Evolutionary conservation across 35 echinoderm and acorn worm species (phyloP).

Genomic region (Hemicentrotus pulcherrimus): DNA sequence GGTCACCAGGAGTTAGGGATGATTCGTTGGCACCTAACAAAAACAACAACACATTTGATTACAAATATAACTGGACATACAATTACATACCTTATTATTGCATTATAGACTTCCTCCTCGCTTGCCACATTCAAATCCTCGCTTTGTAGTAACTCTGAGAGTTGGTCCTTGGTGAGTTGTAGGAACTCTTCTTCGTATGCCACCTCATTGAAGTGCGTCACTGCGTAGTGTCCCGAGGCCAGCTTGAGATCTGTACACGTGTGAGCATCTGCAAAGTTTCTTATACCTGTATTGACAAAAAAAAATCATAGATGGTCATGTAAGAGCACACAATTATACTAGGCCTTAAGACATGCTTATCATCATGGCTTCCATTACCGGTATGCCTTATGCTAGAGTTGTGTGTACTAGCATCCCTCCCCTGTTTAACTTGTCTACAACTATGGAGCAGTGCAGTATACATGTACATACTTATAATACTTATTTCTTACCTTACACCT

Average conservation of each 20-base stretch:
- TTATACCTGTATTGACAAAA: slow-evolving; percentile 53
- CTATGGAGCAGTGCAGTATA: too few relatives aligned
- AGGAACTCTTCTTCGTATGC: slow-evolving; percentile 82
- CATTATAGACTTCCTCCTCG: slow-evolving; percentile 85
- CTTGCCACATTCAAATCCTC: slow-evolving; percentile 76
- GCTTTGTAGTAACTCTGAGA: slow-evolving; percentile 65
- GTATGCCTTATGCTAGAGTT: too few relatives aligned
- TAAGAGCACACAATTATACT: not conserved
- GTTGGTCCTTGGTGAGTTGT: slow-evolving; percentile 59
- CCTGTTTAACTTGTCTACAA: too few relatives aligned
- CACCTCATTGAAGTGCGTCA: slow-evolving; percentile 74
- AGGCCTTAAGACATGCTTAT: too few relatives aligned
- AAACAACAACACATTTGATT: too few relatives aligned
- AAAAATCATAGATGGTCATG: not conserved
- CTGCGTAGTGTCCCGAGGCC: slow-evolving; percentile 69
- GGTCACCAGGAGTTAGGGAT: too few relatives aligned
- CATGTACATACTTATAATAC: too few relatives aligned
- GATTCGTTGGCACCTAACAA: too few relatives aligned
- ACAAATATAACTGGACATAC: too few relatives aligned
- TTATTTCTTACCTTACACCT: too few relatives aligned
- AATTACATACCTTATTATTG: slow-evolving; percentile 59
- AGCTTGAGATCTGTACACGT: slow-evolving; percentile 75
- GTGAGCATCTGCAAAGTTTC: slow-evolving; percentile 78
- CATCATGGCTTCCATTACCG: too few relatives aligned
- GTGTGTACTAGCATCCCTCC: too few relatives aligned